Evolutionary conservation across 1,140 invertebrate genomes (phyloP), one percentile per base, ranked within the genome.

Genomic region (Penaeus indicus): DNA sequence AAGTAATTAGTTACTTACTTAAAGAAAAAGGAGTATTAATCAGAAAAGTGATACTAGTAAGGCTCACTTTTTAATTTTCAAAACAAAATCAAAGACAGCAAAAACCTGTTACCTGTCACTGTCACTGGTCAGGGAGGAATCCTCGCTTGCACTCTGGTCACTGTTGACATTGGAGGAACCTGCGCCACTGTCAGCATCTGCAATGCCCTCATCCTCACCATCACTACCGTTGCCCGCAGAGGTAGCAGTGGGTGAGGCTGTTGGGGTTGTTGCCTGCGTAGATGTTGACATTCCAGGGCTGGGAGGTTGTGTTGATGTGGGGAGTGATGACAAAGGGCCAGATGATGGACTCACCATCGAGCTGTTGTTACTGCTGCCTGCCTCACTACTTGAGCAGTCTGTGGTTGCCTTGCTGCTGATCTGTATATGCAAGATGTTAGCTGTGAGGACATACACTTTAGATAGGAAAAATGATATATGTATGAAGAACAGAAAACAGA

Each of bases 131-230:
- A 96, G 93, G 92, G 95, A 96, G 91, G 95, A 96, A 92, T 96
- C 96, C 92, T 96, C 96, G 91, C 95, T 96, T 91, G 95, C 95
- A 92, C 95, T 96, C 91, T 95, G 95, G 91, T 95, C 94, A 86
- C 93, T 92, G 80, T 91, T 91, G 38, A 91, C 91, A 80, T 89
- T 85, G 21, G 90, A 91, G 3, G 90, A 90, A 1, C 89, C 83
- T 8, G 85, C 86, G 64, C 78, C 86, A 77, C 89, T 84, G 86
- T 91, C 90, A 21, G 84, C 91, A 69, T 92, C 92, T 25, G 91
- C 92, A 22, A 91, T 90, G 18, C 91, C 92, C 83, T 92, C 92
- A 86, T 92, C 92, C 85, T 91, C 92, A 25, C 87, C 90, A 88
- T 91, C 90, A 87, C 87, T 91, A 19, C 84, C 47, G 69, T 75